These are phyloP conservation scores for Agrochola circellaris DNA, from an alignment of 2,888 invertebrate species.

Conservation along the genomic window DNA sequence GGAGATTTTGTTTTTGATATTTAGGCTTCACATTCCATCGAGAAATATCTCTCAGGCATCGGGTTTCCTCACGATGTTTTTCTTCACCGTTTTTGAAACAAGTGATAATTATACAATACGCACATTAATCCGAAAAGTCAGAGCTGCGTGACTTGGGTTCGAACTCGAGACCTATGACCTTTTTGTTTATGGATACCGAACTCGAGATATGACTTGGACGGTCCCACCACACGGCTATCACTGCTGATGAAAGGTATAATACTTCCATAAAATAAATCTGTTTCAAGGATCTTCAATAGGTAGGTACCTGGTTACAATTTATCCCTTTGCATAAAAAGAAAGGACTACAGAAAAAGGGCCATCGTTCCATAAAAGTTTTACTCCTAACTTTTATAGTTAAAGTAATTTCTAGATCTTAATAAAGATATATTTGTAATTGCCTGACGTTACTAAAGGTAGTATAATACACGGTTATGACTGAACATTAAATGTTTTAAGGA, in stretches of 20 bases:
- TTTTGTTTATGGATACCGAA: too few species aligned
- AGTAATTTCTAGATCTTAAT: slow-evolving; percentile 41
- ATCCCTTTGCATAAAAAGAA: slow-evolving; percentile 6
- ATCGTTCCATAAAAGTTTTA: slow-evolving; percentile 32
- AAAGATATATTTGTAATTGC: slow-evolving; percentile 50
- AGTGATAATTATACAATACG: too few species aligned
- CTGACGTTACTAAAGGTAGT: slow-evolving; percentile 39
- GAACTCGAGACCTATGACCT: too few species aligned
- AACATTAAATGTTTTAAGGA: slow-evolving; percentile 40
- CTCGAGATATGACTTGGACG: too few species aligned
- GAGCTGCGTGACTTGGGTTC: too few species aligned
- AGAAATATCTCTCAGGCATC: too few species aligned
- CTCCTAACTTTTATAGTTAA: slow-evolving; percentile 19
- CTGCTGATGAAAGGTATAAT: not conserved
- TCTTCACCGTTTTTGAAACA: too few species aligned
- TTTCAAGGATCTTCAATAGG: not conserved
- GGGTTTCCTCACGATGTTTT: too few species aligned
- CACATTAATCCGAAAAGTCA: too few species aligned
- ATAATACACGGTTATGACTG: slow-evolving; percentile 42
- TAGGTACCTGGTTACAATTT: slow-evolving; percentile 1
- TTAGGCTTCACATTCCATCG: too few species aligned
- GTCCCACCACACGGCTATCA: too few species aligned
- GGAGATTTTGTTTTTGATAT: too few species aligned
- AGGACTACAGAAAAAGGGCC: not conserved
- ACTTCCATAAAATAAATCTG: not conserved